A percentile compares a stretch with the other conserved stretches of the same genome.
phyloP scores from a whole-genome alignment of 2,888 invertebrate species.

The Pseudoips prasinana region DNA sequence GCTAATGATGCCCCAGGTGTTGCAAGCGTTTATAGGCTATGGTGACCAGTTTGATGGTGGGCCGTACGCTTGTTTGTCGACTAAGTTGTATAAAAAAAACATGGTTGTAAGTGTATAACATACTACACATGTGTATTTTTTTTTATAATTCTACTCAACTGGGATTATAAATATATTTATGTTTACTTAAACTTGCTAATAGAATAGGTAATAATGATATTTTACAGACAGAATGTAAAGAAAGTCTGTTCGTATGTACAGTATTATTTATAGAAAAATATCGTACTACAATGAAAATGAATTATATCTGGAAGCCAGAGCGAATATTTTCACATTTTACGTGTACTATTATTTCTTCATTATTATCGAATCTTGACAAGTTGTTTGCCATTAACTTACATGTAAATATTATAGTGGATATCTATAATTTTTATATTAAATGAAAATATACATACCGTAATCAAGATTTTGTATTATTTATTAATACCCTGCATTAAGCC shows the following conservation, averaged over 20 bases:
- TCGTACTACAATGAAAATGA: conserved; percentile 7
- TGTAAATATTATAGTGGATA: conserved; percentile 76
- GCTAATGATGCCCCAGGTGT: too few species aligned
- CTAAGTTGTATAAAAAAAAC: too few species aligned
- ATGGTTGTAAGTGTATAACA: too few species aligned
- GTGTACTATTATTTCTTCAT: conserved; percentile 19
- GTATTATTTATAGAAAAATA: conserved; percentile 41
- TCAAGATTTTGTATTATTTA: conserved; percentile 38
- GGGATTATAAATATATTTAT: too few species aligned
- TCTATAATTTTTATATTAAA: conserved; percentile 80
- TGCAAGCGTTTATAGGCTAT: too few species aligned
- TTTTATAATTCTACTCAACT: too few species aligned
- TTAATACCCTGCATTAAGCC: too few species aligned
- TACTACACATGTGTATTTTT: too few species aligned
- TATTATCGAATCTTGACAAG: conserved; percentile 55
- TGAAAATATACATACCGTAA: conserved; percentile 69
- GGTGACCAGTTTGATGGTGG: too few species aligned
- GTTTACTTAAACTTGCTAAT: too few species aligned
- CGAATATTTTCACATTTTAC: conserved; percentile 12
- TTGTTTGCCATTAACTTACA: conserved; percentile 75
- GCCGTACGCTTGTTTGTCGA: too few species aligned
- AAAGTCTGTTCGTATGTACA: conserved; percentile 28
- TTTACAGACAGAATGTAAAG: conserved; percentile 27
- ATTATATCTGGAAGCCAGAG: conserved; percentile 12
- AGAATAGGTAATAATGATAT: too few species aligned